phyloP scores from a whole-genome alignment of 2,797 vertebrate species.

The Huso huso region DNA sequence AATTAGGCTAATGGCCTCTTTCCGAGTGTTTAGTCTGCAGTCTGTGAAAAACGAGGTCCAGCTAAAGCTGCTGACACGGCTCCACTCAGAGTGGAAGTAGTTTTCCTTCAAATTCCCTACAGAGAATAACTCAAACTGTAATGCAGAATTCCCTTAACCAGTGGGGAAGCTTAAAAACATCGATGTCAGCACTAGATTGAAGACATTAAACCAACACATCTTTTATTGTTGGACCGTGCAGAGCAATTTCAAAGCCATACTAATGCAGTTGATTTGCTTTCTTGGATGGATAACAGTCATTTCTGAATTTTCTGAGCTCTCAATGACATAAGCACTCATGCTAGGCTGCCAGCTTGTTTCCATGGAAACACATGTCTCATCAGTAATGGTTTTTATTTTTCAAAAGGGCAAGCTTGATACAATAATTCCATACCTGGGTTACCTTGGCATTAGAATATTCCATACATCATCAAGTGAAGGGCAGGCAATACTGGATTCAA shows the following conservation, averaged over 20 bases:
- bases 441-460: conserved; percentile 28
- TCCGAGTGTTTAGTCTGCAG: conserved; percentile 25
- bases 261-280: conserved; percentile 23
- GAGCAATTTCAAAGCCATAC: conserved; percentile 19
- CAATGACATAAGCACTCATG: conserved; percentile 21
- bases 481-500: no score
- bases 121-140: conserved; percentile 19
- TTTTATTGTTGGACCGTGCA: conserved; percentile 22
- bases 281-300: conserved; percentile 12
- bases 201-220: conserved; percentile 19
- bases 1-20: conserved; percentile 37
- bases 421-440: conserved; percentile 29
- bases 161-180: conserved; percentile 13
- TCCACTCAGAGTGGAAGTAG: conserved; percentile 23
- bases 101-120: conserved; percentile 23
- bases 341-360: conserved; percentile 25
- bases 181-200: conserved; percentile 19
- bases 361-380: conserved; percentile 27
- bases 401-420: conserved; percentile 20
- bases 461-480: no score
- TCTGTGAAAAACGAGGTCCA: conserved; percentile 16
- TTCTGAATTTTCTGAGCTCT: neutral
- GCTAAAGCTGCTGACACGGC: no score
- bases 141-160: neutral
- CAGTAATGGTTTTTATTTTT: conserved; percentile 24